Conservation (phyloP, 1,140 invertebrate species). For the Magallana angulata region DNA sequence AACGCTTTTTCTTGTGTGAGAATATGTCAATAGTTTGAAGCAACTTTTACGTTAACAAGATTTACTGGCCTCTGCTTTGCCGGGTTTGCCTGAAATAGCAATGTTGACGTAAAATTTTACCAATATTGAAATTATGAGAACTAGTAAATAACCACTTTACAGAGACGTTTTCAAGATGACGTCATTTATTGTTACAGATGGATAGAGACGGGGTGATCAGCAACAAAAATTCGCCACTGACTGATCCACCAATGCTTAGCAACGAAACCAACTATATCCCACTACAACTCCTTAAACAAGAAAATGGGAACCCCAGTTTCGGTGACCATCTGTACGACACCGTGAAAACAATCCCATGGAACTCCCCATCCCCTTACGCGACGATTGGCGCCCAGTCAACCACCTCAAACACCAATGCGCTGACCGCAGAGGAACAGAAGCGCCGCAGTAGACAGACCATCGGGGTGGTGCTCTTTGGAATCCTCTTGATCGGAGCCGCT, state of each 20-base stretch:
- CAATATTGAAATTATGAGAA: too few species aligned
- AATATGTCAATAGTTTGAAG: too few species aligned
- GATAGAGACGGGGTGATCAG: not conserved
- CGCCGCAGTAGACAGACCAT: constrained; percentile 12
- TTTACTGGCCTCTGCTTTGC: too few species aligned
- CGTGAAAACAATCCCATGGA: not conserved
- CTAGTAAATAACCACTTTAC: too few species aligned
- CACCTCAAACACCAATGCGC: not conserved
- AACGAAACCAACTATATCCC: constrained; percentile 36
- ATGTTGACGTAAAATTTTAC: too few species aligned
- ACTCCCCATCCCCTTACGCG: not conserved
- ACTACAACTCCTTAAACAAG: too few species aligned
- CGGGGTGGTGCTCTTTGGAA: constrained; percentile 16
- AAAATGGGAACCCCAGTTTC: constrained; percentile 17
- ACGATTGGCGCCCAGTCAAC: not conserved
- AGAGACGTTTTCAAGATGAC: too few species aligned
- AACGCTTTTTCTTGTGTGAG: too few species aligned
- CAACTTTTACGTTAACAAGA: too few species aligned
- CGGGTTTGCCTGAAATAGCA: too few species aligned
- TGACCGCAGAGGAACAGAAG: not conserved
- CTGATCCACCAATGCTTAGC: constrained; percentile 20
- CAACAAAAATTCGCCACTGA: constrained; percentile 17
- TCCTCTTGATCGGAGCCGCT: not conserved
- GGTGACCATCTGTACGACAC: not conserved
- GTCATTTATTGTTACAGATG: not conserved